Conservation (phyloP, 2,113 vertebrate genomes). For the Prionailurus bengalensis region DNA sequence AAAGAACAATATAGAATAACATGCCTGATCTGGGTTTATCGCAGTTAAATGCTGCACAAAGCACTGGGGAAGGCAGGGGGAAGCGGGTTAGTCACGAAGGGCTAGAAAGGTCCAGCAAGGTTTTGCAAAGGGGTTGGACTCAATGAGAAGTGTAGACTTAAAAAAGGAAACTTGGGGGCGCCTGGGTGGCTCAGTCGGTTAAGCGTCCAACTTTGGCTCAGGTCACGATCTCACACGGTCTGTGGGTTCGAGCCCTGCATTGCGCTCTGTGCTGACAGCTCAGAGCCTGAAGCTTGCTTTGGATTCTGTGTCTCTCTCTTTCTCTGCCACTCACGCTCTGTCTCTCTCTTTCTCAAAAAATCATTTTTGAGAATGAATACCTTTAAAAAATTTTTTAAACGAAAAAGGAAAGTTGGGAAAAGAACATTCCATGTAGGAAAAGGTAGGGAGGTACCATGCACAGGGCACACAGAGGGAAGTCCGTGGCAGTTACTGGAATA, state of each 20-base stretch:
- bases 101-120: background rate
- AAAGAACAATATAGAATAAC: background rate
- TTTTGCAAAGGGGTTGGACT: background rate
- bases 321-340: too few species aligned
- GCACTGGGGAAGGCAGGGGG: too few species aligned
- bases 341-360: too few species aligned
- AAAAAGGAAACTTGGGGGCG: background rate
- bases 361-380: too few species aligned
- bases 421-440: background rate
- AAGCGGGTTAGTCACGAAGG: background rate
- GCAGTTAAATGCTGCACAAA: background rate
- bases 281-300: too few species aligned
- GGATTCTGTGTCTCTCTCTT: too few species aligned
- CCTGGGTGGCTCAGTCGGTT: too few species aligned
- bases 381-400: too few species aligned
- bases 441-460: background rate
- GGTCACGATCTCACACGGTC: too few species aligned
- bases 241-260: too few species aligned
- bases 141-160: background rate
- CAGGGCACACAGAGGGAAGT: background rate
- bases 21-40: background rate
- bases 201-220: too few species aligned
- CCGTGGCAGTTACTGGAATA: background rate
- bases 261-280: too few species aligned
- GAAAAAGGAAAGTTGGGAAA: background rate